Conservation (phyloP, 2,888 invertebrate species). For the Megamerina dolium region DNA sequence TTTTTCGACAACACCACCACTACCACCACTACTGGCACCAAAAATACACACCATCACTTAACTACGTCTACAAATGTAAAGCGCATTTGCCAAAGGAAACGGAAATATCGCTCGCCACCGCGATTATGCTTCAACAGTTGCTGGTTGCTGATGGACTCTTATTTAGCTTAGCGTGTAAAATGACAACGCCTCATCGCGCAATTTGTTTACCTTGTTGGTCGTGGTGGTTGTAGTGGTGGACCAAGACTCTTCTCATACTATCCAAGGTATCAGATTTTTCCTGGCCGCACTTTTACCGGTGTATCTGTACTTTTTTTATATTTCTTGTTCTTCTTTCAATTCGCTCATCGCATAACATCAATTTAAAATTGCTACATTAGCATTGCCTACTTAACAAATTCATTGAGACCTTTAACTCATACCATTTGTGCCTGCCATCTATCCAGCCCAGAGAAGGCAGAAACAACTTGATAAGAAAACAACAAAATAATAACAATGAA, state of each 20-base stretch:
- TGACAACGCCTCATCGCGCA: slow-evolving; percentile 46
- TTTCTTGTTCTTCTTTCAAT: slow-evolving; percentile 2
- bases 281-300: too few relatives aligned
- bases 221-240: too few relatives aligned
- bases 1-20: too few relatives aligned
- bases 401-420: slow-evolving; percentile 10
- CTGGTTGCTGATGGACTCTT: background rate
- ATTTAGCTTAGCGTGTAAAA: slow-evolving; percentile 24
- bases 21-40: too few relatives aligned
- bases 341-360: slow-evolving; percentile 26
- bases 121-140: too few relatives aligned
- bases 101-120: slow-evolving; percentile 18
- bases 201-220: slow-evolving; percentile 36
- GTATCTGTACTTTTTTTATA: too few relatives aligned
- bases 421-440: background rate
- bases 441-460: background rate
- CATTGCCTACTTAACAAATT: slow-evolving; percentile 44
- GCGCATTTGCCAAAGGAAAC: too few relatives aligned
- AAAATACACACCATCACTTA: too few relatives aligned
- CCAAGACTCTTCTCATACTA: too few relatives aligned
- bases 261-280: too few relatives aligned
- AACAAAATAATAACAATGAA: slow-evolving; percentile 6
- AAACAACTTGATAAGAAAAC: too few relatives aligned
- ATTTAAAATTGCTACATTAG: slow-evolving; percentile 46
- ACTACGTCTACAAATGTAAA: too few relatives aligned